These are phyloP conservation scores for Holacanthella duospinosa DNA, from an alignment of 2,888 invertebrate species.

Conservation along the genomic window DNA sequence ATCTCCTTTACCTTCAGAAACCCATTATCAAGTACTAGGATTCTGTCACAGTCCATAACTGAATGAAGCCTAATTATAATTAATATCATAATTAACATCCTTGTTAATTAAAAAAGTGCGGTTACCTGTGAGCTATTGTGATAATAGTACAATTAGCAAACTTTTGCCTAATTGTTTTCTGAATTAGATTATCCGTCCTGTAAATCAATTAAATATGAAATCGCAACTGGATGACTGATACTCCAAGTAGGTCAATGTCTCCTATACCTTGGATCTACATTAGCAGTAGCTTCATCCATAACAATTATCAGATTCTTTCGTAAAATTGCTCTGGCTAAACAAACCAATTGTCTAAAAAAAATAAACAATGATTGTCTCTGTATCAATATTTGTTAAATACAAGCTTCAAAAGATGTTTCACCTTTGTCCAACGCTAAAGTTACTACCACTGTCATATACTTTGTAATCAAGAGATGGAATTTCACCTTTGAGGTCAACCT, in stretches of 20 bases:
- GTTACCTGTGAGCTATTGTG: constrained; percentile 19
- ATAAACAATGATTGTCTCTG: not conserved
- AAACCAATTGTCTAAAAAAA: constrained; percentile 62
- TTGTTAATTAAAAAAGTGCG: too few species aligned
- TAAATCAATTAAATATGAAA: constrained; percentile 14
- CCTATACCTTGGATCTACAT: constrained; percentile 62
- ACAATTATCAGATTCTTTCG: constrained; percentile 73
- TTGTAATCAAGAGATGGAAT: constrained; percentile 57
- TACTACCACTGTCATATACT: constrained; percentile 64
- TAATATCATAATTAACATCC: too few species aligned
- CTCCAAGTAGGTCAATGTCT: constrained; percentile 43
- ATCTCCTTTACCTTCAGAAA: constrained; percentile 51
- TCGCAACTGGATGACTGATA: constrained; percentile 8
- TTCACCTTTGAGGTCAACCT: constrained; percentile 60
- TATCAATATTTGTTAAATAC: not conserved
- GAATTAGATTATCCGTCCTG: too few species aligned
- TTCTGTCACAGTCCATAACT: too few species aligned
- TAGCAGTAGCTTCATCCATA: constrained; percentile 89
- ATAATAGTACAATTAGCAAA: constrained; percentile 24
- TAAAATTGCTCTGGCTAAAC: constrained; percentile 77
- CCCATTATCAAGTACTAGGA: constrained; percentile 24
- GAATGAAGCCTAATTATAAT: constrained; percentile 21
- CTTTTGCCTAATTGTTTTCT: too few species aligned
- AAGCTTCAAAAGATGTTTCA: not conserved
- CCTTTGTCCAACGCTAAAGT: constrained; percentile 80